Evolutionary conservation across 2,888 invertebrate species (phyloP).

Genomic region (Acanthosoma haemorrhoidale): DNA sequence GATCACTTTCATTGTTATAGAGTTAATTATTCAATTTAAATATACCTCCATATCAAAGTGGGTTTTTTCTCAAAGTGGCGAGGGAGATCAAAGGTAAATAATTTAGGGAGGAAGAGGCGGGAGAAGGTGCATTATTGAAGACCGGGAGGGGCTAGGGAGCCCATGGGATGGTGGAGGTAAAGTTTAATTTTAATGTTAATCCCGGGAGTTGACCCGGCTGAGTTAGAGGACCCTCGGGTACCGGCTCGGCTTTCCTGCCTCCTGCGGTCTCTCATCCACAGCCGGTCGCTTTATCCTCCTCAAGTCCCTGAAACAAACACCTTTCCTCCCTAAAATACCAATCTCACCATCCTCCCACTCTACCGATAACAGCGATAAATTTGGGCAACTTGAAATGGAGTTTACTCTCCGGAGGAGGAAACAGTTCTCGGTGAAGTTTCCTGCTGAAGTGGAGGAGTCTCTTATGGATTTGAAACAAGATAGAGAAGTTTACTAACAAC

Average conservation of each 20-base stretch:
- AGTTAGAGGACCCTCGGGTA: slow-evolving; percentile 1
- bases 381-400: not conserved
- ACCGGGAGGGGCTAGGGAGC: not conserved
- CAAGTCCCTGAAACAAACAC: too few relatives aligned
- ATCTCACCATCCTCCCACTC: not conserved
- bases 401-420: not conserved
- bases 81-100: slow-evolving; percentile 1
- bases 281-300: too few relatives aligned
- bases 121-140: slow-evolving; percentile 9
- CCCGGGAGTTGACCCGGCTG: slow-evolving; percentile 1
- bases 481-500: too few relatives aligned
- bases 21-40: slow-evolving; percentile 10
- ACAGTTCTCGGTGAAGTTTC: not conserved
- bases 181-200: slow-evolving; percentile 15
- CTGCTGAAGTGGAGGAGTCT: too few relatives aligned
- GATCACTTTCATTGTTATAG: too few relatives aligned
- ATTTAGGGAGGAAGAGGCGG: not conserved
- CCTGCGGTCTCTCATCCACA: not conserved
- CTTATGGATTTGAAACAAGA: too few relatives aligned
- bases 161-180: not conserved
- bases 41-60: not conserved
- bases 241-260: too few relatives aligned
- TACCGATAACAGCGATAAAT: slow-evolving; percentile 1
- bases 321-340: too few relatives aligned
- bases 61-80: not conserved